phyloP scores from a whole-genome alignment of 2,888 invertebrate genomes.

The Chymomyza caudatula region DNA sequence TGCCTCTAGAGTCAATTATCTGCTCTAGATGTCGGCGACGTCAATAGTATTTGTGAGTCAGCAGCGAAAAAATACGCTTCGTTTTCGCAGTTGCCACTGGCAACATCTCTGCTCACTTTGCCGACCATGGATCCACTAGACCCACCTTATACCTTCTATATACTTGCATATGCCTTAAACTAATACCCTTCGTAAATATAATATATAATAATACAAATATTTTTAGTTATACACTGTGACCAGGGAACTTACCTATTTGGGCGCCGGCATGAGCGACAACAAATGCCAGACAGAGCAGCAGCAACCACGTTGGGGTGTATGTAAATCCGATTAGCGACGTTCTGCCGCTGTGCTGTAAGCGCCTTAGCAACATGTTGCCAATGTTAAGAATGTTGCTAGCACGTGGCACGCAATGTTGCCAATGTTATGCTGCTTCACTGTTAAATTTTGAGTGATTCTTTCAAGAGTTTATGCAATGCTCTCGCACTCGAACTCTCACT shows the following conservation, averaged over 20 bases:
- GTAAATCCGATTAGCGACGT: conserved; percentile 70
- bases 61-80: too few species aligned
- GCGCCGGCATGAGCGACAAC: conserved; percentile 66
- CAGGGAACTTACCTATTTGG: conserved; percentile 65
- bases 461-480: neutral
- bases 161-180: too few species aligned
- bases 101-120: too few species aligned
- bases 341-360: conserved; percentile 42
- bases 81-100: too few species aligned
- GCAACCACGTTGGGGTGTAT: conserved; percentile 39
- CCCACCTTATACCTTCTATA: too few species aligned
- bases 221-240: neutral
- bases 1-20: too few species aligned
- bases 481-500: conserved; percentile 29
- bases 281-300: conserved; percentile 68
- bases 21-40: too few species aligned
- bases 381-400: conserved; percentile 39
- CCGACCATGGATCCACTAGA: too few species aligned
- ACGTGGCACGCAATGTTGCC: conserved; percentile 46
- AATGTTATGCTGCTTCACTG: conserved; percentile 23
- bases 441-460: conserved; percentile 21
- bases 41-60: too few species aligned
- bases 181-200: neutral
- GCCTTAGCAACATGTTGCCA: conserved; percentile 59
- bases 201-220: neutral